Evolutionary conservation across 2,797 vertebrate genomes (phyloP), one percentile per base, ranked within the genome.

Genomic region (Fistularia commersonii): DNA sequence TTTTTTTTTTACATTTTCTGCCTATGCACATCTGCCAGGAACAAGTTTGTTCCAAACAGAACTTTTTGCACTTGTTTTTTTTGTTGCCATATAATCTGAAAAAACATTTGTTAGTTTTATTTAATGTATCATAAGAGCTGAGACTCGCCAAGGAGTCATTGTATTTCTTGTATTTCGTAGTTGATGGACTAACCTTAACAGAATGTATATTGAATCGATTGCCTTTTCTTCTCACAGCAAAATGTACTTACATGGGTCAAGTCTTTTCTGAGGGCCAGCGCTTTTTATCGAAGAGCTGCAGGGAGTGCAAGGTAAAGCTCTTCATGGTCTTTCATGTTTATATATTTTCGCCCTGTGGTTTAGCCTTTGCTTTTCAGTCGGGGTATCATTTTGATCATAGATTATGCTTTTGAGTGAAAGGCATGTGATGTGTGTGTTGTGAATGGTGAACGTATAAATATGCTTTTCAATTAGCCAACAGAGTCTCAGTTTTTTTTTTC

Each of bases 201-300:
- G 23, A 23, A 7, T 55, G 11, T 48, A 33, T 41, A 8, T 3
- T 58, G 5, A 38, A 38, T 39, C 32, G 6, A 1, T 42, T 40
- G 38, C 37, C 51, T 3, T 55, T 40, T 51, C 42, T 66, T 7
- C 68, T 85, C 74, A 34, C 87, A 98, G 96, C 93, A 1, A 95
- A 93, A 76, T 98, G 96, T 46, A 90, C 88, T 77, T 95, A 91
- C 74, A 89, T 92, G 89, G 93, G 92, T 36, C 92, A 89, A 78
- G 90, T 89, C 4, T 90, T 96, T 40, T 89, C 93, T 37, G 94
- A 98, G 82, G 93, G 96, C 61, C 94, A 96, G 51, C 85, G 85
- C 31, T 76, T 95, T 45, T 84, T 97, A 77, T 91, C 91, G 51
- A 88, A 88, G 79, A 93, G 83, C 87, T 98, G 96, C 87, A 91